Conservation (phyloP, 1,140 invertebrate species). For the Heliconius nattereri region DNA sequence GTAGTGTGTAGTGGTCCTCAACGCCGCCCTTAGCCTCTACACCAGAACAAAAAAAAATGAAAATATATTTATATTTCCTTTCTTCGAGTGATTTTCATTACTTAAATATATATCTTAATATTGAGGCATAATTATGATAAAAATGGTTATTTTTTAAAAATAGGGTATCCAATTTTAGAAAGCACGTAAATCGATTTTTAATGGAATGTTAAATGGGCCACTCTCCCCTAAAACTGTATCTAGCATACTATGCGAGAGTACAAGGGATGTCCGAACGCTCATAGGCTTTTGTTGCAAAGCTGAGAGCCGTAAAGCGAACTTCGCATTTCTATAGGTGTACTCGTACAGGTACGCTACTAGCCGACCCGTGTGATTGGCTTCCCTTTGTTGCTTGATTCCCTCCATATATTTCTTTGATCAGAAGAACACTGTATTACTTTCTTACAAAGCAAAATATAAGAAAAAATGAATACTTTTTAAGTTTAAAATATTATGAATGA, state of each 20-base stretch:
- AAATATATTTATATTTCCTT: too few relatives aligned
- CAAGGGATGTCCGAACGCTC: background rate
- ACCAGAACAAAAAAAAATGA: too few relatives aligned
- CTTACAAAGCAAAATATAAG: background rate
- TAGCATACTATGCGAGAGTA: background rate
- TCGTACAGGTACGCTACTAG: background rate
- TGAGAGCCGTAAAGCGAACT: slow-evolving; percentile 7
- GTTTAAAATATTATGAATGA: too few relatives aligned
- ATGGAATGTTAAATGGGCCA: background rate
- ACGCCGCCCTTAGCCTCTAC: too few relatives aligned
- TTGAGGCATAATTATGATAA: too few relatives aligned
- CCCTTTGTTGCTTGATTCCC: background rate
- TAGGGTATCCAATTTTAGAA: too few relatives aligned
- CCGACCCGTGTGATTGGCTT: slow-evolving; percentile 1
- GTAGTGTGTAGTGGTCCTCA: too few relatives aligned
- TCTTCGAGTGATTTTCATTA: too few relatives aligned
- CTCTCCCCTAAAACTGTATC: background rate
- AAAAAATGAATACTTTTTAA: too few relatives aligned
- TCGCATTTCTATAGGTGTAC: background rate
- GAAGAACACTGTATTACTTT: background rate
- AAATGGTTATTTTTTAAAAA: too few relatives aligned
- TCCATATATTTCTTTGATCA: slow-evolving; percentile 9
- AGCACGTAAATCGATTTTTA: background rate
- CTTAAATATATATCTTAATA: too few relatives aligned
- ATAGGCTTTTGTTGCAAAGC: slow-evolving; percentile 8